Evolutionary conservation across 1,140 invertebrate species (phyloP).

Genomic region (Pentalonia nigronervosa): DNA sequence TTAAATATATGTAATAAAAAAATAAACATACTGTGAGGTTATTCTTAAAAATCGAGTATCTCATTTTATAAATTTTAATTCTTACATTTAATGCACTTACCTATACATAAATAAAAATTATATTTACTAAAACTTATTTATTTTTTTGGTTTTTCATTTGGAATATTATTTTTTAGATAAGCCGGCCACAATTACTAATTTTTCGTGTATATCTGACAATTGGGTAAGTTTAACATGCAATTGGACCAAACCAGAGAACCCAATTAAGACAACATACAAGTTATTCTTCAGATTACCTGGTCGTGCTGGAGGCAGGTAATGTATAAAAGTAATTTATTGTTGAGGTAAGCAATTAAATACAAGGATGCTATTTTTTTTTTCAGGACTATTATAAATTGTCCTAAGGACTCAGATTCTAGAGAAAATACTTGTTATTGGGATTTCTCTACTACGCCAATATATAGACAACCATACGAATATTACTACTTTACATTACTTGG

Average conservation of each 20-base stretch:
- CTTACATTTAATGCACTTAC: not conserved
- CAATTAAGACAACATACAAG: constrained; percentile 68
- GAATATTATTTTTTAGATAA: constrained; percentile 39
- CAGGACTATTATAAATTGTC: constrained; percentile 60
- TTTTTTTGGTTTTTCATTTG: not conserved
- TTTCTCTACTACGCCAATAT: constrained; percentile 67
- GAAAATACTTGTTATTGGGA: constrained; percentile 68
- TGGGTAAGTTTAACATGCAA: constrained; percentile 73
- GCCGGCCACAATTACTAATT: constrained; percentile 68
- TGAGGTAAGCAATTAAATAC: not conserved
- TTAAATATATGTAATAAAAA: not conserved
- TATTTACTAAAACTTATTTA: not conserved
- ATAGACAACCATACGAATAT: constrained; percentile 69
- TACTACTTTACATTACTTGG: constrained; percentile 69
- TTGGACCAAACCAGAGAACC: constrained; percentile 69
- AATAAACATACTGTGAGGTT: not conserved
- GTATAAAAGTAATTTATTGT: not conserved
- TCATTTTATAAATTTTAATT: not conserved
- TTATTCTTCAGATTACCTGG: constrained; percentile 67
- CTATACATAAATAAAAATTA: too few species aligned
- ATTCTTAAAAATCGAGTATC: not conserved
- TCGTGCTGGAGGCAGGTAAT: constrained; percentile 62
- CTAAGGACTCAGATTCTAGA: constrained; percentile 59
- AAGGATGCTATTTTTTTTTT: not conserved
- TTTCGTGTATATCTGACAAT: constrained; percentile 73